phyloP scores from a whole-genome alignment of 2,113 vertebrate species.

The Pterocles burchelli region DNA sequence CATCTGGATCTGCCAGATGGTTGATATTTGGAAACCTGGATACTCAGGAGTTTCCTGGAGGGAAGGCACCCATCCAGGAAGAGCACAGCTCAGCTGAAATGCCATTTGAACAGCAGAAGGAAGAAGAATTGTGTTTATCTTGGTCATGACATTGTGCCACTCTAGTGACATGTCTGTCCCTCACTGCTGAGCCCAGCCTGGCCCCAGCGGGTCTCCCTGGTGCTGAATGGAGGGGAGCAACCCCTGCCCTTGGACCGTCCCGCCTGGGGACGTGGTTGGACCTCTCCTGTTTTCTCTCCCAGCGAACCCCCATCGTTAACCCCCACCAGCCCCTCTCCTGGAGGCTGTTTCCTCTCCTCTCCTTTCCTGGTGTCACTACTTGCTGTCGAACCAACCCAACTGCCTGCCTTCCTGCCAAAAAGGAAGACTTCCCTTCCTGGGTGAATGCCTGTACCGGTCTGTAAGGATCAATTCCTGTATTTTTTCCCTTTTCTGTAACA shows the following conservation, averaged over 20 bases:
- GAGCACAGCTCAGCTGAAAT: neutral
- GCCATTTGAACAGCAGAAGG: neutral
- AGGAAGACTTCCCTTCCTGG: accelerated
- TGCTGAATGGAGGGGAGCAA: neutral
- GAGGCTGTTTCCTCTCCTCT: neutral
- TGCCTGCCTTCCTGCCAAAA: neutral
- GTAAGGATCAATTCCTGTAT: accelerated
- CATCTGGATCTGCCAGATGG: neutral
- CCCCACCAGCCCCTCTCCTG: neutral
- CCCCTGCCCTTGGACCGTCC: neutral
- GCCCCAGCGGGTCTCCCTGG: neutral
- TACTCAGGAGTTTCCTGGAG: neutral
- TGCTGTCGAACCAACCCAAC: neutral
- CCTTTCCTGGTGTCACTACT: neutral
- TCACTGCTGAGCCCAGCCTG: neutral
- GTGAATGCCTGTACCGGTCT: neutral
- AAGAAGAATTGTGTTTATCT: neutral
- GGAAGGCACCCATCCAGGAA: neutral
- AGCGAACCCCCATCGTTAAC: neutral
- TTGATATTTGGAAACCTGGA: neutral
- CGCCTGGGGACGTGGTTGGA: accelerated
- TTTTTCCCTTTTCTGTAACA: neutral
- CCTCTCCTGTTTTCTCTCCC: neutral
- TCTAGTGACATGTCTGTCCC: neutral
- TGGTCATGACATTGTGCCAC: too few relatives aligned